Evolutionary conservation across 2,797 vertebrate genomes (phyloP).

Genomic region (Glyptemys insculpta): DNA sequence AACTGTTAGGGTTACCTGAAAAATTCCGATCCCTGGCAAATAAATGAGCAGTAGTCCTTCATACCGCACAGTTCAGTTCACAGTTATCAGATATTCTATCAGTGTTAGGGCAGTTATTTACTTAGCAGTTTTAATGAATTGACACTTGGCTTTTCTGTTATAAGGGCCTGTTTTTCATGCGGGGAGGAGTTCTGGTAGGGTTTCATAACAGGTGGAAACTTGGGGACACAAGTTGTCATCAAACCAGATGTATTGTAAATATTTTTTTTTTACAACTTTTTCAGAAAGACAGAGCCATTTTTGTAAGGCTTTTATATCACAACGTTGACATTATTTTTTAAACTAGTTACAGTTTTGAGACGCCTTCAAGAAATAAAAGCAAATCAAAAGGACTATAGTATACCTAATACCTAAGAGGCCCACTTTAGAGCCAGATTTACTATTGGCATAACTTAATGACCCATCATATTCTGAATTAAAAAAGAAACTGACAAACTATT

Average conservation of each 20-base stretch:
- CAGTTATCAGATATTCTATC: not conserved
- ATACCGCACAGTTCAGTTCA: fast-evolving
- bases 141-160: not conserved
- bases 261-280: not conserved
- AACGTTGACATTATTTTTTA: not conserved
- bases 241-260: constrained; percentile 1
- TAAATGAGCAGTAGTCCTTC: not conserved
- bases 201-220: fast-evolving
- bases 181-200: not conserved
- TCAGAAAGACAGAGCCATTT: not conserved
- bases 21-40: not conserved
- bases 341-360: not conserved
- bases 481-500: not conserved
- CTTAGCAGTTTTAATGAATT: constrained; percentile 10
- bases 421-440: not conserved
- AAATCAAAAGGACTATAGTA: not conserved
- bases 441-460: not conserved
- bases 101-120: not conserved
- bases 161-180: not conserved
- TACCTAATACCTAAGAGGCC: not conserved
- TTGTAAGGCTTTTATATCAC: constrained; percentile 10
- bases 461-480: not conserved
- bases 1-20: fast-evolving
- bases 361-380: not conserved
- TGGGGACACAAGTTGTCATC: not conserved